A percentile compares a stretch with the other conserved stretches of the same genome.
phyloP scores from a whole-genome alignment of 1,140 invertebrate species.

The fruit fly (Drosophila melanogaster) region DNA sequence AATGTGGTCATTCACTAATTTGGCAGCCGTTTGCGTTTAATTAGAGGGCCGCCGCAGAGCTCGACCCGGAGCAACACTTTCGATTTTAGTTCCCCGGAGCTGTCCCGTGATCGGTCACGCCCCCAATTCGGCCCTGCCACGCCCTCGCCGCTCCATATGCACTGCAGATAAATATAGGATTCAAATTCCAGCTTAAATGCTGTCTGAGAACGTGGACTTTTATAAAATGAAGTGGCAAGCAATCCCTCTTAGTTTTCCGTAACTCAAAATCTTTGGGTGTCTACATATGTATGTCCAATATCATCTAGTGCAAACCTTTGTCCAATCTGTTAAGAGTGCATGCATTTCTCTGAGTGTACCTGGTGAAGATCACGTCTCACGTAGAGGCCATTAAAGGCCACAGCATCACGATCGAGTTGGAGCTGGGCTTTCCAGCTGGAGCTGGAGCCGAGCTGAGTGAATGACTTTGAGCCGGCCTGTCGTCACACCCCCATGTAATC shows the following conservation, averaged over 20 bases:
- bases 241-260: too few species aligned
- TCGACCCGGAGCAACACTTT: slow-evolving; percentile 68
- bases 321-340: background rate
- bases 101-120: slow-evolving; percentile 41
- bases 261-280: too few species aligned
- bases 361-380: slow-evolving; percentile 55
- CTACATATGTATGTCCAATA: too few species aligned
- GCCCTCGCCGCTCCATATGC: background rate
- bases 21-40: slow-evolving; percentile 76
- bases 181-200: background rate
- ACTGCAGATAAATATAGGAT: background rate
- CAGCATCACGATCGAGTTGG: slow-evolving; percentile 68
- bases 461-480: slow-evolving; percentile 64
- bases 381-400: slow-evolving; percentile 72
- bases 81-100: slow-evolving; percentile 47
- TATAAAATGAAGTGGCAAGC: background rate
- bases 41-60: slow-evolving; percentile 57
- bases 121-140: slow-evolving; percentile 23
- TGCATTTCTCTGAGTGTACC: slow-evolving; percentile 15
- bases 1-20: slow-evolving; percentile 75
- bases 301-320: too few species aligned
- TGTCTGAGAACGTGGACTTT: background rate
- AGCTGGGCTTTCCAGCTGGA: slow-evolving; percentile 7
- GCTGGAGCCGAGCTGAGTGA: slow-evolving; percentile 43
- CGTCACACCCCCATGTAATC: slow-evolving; percentile 76